These are phyloP conservation scores for Uria aalge DNA, from an alignment of 2,113 vertebrate genomes.

Conservation along the genomic window DNA sequence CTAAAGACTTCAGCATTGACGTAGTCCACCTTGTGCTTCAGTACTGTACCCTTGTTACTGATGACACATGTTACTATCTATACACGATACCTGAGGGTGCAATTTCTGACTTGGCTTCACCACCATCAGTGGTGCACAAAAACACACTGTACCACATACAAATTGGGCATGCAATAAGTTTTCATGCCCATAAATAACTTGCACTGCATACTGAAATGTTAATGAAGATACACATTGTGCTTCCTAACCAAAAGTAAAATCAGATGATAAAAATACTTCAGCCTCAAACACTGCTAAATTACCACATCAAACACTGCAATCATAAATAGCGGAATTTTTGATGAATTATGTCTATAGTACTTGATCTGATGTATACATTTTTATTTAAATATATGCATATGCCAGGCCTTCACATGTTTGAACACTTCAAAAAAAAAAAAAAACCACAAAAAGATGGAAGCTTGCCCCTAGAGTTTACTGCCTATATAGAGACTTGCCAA, in stretches of 20 bases:
- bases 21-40: neutral
- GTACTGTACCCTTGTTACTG: neutral
- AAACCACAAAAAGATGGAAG: neutral
- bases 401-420: neutral
- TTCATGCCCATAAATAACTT: neutral
- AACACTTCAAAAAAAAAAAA: neutral
- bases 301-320: neutral
- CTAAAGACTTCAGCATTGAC: neutral
- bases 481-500: neutral
- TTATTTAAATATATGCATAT: neutral
- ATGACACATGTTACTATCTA: neutral
- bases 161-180: neutral
- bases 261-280: neutral
- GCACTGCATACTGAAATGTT: neutral
- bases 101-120: neutral
- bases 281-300: neutral
- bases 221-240: neutral
- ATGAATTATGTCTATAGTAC: neutral
- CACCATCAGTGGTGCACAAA: neutral
- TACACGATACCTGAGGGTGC: fast-evolving
- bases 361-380: neutral
- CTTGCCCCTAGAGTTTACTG: neutral
- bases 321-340: neutral
- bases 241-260: neutral
- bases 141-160: neutral